phyloP scores from a whole-genome alignment of 2,797 vertebrate genomes.

The Erpetoichthys calabaricus region DNA sequence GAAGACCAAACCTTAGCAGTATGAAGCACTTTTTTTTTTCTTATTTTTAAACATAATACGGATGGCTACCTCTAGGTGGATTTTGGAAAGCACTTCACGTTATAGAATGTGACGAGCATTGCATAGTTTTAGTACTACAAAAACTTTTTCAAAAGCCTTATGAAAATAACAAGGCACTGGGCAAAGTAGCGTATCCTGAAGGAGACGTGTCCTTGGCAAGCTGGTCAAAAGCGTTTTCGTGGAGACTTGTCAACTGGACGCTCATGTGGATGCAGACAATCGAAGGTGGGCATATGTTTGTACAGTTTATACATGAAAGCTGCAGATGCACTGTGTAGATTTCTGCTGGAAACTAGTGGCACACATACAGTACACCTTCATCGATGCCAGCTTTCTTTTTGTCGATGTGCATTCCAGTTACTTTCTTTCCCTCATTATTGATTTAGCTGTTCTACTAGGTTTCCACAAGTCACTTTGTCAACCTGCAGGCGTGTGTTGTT shows the following conservation, averaged over 20 bases:
- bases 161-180: conserved; percentile 7
- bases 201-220: background rate
- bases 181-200: background rate
- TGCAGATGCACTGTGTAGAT: conserved; percentile 10
- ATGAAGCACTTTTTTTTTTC: conserved; percentile 41
- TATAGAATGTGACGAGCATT: conserved; percentile 14
- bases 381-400: conserved; percentile 34
- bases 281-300: conserved; percentile 10
- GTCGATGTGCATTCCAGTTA: conserved; percentile 98
- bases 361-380: conserved; percentile 19
- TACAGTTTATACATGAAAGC: conserved; percentile 7
- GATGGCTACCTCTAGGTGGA: conserved; percentile 7
- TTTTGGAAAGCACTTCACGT: conserved; percentile 8
- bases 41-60: conserved; percentile 2
- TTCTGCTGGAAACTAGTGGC: conserved; percentile 5
- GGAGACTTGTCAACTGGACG: background rate
- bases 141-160: conserved; percentile 8
- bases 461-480: conserved; percentile 30
- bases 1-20: conserved; percentile 49
- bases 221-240: background rate
- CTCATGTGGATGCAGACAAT: conserved; percentile 35
- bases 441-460: conserved; percentile 41
- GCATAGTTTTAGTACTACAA: conserved; percentile 11
- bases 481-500: conserved; percentile 29
- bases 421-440: conserved; percentile 62